phyloP scores from a whole-genome alignment of 2,113 vertebrate genomes.

The Dendropsophus ebraccatus region DNA sequence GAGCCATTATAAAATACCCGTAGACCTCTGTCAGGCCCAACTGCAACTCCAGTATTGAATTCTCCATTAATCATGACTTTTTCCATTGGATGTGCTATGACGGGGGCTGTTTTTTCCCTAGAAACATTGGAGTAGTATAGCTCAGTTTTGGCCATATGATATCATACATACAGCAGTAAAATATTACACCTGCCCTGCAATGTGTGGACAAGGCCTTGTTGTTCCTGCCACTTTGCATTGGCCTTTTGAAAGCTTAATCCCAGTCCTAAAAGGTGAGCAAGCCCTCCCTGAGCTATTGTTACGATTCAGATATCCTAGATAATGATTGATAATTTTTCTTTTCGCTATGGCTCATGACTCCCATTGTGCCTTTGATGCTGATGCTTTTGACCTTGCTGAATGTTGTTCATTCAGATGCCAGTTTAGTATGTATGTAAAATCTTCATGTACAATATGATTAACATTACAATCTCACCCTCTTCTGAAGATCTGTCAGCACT shows the following conservation, averaged over 20 bases:
- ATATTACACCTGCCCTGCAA: neutral
- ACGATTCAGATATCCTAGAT: neutral
- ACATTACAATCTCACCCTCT: neutral
- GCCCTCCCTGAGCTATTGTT: neutral
- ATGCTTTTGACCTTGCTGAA: conserved; percentile 9
- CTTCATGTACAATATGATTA: neutral
- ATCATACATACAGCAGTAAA: neutral
- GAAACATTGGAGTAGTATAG: neutral
- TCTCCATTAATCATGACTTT: neutral
- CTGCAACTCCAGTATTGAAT: neutral
- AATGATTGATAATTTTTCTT: neutral
- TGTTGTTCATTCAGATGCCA: neutral
- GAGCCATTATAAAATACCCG: neutral
- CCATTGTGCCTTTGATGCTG: neutral
- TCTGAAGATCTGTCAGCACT: conserved; percentile 3
- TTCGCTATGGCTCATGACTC: neutral
- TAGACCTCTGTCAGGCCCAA: neutral
- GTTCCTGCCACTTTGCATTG: neutral
- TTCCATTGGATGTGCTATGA: neutral
- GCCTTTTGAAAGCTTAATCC: neutral
- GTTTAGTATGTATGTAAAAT: neutral
- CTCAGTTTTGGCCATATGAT: neutral
- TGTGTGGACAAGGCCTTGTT: neutral
- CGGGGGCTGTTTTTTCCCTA: neutral
- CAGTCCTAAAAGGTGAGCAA: neutral